Conservation (phyloP, 2,113 vertebrate species). For the Penelope pileata region DNA sequence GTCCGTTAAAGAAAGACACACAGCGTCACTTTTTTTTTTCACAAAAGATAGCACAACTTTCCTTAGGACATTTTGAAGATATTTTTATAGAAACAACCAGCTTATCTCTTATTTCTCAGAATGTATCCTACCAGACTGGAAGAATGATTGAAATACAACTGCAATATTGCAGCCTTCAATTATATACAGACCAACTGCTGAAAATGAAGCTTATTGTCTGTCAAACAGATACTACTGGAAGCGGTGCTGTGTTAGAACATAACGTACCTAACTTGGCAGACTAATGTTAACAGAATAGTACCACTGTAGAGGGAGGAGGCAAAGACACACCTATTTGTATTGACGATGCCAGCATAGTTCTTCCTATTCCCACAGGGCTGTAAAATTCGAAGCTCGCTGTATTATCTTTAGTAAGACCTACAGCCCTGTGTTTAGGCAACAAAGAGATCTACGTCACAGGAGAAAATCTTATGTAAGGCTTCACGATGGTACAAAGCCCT, state of each 20-base stretch:
- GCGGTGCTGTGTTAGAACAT: neutral
- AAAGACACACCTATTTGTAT: neutral
- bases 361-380: neutral
- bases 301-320: slow-evolving; percentile 29
- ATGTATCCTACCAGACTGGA: neutral
- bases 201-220: slow-evolving; percentile 22
- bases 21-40: neutral
- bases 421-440: neutral
- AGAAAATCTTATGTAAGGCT: neutral
- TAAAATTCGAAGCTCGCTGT: neutral
- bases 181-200: neutral
- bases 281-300: slow-evolving; percentile 23
- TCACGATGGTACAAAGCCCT: neutral
- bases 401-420: neutral
- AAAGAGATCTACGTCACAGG: neutral
- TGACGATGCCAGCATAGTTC: neutral
- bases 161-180: neutral
- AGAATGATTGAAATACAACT: neutral
- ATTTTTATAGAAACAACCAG: neutral
- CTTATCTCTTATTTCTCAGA: neutral
- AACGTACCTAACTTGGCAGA: slow-evolving; percentile 31
- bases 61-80: neutral
- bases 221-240: neutral
- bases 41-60: neutral
- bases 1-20: neutral